Evolutionary conservation across 2,797 vertebrate species (phyloP), one percentile per base, ranked within the genome.

Genomic region (Sandelia bainsii): DNA sequence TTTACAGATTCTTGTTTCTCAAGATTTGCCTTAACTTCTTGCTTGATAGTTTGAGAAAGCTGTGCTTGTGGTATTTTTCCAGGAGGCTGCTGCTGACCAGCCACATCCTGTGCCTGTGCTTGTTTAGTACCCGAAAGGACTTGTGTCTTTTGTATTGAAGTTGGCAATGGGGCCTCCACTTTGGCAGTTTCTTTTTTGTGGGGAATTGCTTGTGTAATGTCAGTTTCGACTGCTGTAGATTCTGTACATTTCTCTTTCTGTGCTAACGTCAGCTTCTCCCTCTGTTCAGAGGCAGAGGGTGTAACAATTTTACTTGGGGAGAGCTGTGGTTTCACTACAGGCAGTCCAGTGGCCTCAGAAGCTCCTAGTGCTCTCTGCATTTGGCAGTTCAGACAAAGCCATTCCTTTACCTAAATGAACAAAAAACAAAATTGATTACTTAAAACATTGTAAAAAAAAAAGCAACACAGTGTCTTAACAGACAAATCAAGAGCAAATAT

Each of bases 311-410:
- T 96, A 57, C 80, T 83, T 69, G 80, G 81, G 19, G 87, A 80
- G 42, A 90, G 79, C 46, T 93, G 90, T 56, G 93, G 90, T 81
- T 93, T 94, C 3, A 84, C 77, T 42, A 74, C 75, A 27, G 85
- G 86, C 72, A 53, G 71, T 59, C 81, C 84, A 65, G 85, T 82
- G 23, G 93, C 64, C 57, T 96, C 95, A 68, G 95, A 93, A 62
- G 62, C 92, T 68, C 71, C 93, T 39, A 96, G 85, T 0, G 97
- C 95, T 94, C 96, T 95, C 63, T 96, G 95, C 94, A 97, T 96
- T 91, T 99, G 98, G 82, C 98, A 99, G 87, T 96, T 99, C 72
- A 99, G 95, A 92, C 97, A 99, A 70, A 99, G 96, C 98, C 98
- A 99, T 87, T 99, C 96, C 37, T 94, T 95, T 71, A 95, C 89